phyloP scores from a whole-genome alignment of 2,113 vertebrate genomes.

The Crotalus viridis region DNA sequence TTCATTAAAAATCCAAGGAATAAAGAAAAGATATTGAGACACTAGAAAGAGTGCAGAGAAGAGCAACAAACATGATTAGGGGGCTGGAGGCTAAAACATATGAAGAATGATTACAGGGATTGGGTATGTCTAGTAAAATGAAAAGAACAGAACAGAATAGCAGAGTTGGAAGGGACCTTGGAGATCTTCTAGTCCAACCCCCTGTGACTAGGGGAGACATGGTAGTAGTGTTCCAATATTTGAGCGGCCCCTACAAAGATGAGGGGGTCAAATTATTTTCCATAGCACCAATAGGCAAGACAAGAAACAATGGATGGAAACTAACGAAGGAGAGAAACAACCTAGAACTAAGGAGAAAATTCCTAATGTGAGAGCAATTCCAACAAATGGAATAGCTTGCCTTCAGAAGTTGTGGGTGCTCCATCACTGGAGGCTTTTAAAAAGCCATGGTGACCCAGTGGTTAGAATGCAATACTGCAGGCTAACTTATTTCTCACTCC shows the following conservation, averaged over 20 bases:
- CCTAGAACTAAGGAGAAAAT: neutral
- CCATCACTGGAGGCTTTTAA: neutral
- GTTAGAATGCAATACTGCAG: too few species aligned
- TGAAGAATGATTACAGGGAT: neutral
- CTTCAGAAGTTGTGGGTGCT: neutral
- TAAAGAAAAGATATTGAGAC: neutral
- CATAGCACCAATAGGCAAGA: neutral
- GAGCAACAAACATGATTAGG: neutral
- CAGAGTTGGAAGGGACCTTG: too few species aligned
- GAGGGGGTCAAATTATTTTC: neutral
- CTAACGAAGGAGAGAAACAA: neutral
- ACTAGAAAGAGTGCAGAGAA: neutral
- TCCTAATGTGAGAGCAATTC: neutral
- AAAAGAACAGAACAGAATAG: neutral
- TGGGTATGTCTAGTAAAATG: neutral
- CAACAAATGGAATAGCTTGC: neutral
- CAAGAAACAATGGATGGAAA: neutral
- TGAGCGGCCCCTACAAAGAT: neutral
- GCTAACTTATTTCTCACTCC: too few species aligned
- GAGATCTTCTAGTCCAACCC: too few species aligned
- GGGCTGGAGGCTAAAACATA: neutral
- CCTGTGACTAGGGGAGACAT: neutral
- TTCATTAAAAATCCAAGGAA: rapidly evolving
- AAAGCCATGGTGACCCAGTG: neutral
- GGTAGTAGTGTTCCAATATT: neutral